A percentile compares a stretch with the other conserved stretches of the same genome.
Evolutionary conservation across 2,797 vertebrate genomes (phyloP).

Genomic region (Leptodactylus fallax): DNA sequence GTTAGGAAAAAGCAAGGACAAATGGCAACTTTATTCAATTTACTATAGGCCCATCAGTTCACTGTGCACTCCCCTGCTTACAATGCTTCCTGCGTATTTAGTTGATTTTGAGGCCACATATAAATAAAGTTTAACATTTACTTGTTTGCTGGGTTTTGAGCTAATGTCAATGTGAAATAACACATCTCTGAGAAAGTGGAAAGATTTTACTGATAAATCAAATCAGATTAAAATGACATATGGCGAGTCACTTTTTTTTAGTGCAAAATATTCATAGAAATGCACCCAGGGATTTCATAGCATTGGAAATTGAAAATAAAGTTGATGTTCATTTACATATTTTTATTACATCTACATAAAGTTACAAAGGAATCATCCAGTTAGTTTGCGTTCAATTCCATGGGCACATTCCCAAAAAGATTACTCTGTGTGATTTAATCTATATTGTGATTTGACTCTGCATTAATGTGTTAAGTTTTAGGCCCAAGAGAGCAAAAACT

Average conservation of each 20-base stretch:
- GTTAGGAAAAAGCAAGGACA: neutral
- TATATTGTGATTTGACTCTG: slow-evolving; percentile 48
- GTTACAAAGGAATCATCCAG: slow-evolving; percentile 54
- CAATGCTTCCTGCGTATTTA: neutral
- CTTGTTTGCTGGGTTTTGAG: neutral
- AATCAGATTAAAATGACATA: slow-evolving; percentile 58
- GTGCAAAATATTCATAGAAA: slow-evolving; percentile 51
- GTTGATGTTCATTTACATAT: slow-evolving; percentile 60
- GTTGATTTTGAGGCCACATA: neutral
- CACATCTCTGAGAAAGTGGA: slow-evolving; percentile 13
- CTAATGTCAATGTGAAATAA: slow-evolving; percentile 25
- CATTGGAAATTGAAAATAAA: slow-evolving; percentile 56
- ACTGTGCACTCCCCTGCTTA: neutral
- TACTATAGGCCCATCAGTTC: neutral
- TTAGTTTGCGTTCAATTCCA: slow-evolving; percentile 54
- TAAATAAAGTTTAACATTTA: neutral
- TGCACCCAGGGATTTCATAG: slow-evolving; percentile 49
- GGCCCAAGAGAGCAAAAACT: slow-evolving; percentile 30
- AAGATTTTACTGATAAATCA: slow-evolving; percentile 55
- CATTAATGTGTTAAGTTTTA: slow-evolving; percentile 44
- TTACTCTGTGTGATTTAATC: slow-evolving; percentile 51
- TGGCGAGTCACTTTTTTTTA: slow-evolving; percentile 44
- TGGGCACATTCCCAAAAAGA: slow-evolving; percentile 47
- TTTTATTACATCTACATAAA: slow-evolving; percentile 64
- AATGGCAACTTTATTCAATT: neutral